These are phyloP conservation scores for Hemichromis elongatus DNA, from an alignment of 2,113 vertebrate genomes.

Conservation along the genomic window DNA sequence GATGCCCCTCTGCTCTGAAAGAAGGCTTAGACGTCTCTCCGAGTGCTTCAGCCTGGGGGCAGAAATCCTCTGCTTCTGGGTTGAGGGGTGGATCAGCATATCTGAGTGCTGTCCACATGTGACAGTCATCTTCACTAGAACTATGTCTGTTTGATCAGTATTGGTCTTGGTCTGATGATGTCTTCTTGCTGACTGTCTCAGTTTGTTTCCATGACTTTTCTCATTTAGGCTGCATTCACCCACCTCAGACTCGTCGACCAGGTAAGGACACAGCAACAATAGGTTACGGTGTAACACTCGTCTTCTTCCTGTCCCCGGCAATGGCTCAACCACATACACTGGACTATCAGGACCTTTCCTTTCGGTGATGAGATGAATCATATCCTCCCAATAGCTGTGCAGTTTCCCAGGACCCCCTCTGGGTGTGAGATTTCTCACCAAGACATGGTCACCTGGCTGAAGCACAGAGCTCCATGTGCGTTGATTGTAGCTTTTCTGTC, in stretches of 20 bases:
- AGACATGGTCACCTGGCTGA: slow-evolving; percentile 3
- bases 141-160: no score
- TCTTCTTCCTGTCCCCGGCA: neutral
- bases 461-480: neutral
- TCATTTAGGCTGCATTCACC: no score
- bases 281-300: neutral
- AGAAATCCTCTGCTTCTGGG: no score
- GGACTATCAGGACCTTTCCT: neutral
- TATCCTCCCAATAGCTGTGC: neutral
- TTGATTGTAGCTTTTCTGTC: neutral
- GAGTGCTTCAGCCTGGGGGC: rapidly evolving
- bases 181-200: no score
- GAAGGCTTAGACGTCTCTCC: no score
- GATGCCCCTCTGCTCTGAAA: no score
- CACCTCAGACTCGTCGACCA: neutral
- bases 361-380: neutral
- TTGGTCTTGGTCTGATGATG: no score
- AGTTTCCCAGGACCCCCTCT: slow-evolving; percentile 4
- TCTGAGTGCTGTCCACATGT: no score
- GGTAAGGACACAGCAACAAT: neutral
- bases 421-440: slow-evolving; percentile 8
- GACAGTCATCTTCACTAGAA: no score
- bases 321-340: neutral
- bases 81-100: no score
- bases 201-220: no score